A percentile compares a stretch with the other conserved stretches of the same genome.
Evolutionary conservation across 1,140 invertebrate species (phyloP).

Genomic region (Drosophila aff.): DNA sequence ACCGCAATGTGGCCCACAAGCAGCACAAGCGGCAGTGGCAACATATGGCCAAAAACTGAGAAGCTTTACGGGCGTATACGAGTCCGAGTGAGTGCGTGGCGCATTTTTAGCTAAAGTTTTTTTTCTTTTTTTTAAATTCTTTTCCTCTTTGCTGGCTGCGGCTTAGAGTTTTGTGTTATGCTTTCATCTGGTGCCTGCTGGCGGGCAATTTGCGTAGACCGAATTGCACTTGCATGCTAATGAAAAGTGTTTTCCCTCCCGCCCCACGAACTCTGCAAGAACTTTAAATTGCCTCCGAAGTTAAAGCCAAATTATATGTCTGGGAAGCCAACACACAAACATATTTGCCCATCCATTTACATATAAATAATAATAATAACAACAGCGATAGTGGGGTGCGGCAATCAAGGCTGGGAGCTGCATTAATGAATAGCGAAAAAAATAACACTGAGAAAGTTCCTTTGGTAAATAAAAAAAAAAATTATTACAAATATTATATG

Average conservation of each 20-base stretch:
- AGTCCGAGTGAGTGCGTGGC: slow-evolving; percentile 30
- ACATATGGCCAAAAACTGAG: slow-evolving; percentile 52
- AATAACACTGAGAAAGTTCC: not conserved
- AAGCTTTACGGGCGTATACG: slow-evolving; percentile 19
- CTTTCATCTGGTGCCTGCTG: slow-evolving; percentile 44
- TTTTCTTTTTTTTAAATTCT: slow-evolving; percentile 22
- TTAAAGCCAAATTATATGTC: slow-evolving; percentile 52
- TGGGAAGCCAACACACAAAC: slow-evolving; percentile 1
- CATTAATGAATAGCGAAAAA: slow-evolving; percentile 52
- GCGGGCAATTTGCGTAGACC: slow-evolving; percentile 44
- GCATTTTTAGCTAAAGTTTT: slow-evolving; percentile 33
- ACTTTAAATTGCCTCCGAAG: slow-evolving; percentile 43
- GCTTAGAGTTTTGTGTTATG: slow-evolving; percentile 48
- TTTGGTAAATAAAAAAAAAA: not conserved
- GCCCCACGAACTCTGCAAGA: not conserved
- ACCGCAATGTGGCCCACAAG: slow-evolving; percentile 52
- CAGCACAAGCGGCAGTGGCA: slow-evolving; percentile 36
- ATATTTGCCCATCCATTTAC: slow-evolving; percentile 27
- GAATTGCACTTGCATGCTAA: slow-evolving; percentile 54
- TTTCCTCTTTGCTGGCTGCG: slow-evolving; percentile 19
- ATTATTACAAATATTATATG: not conserved
- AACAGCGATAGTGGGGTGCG: slow-evolving; percentile 5
- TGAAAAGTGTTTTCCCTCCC: slow-evolving; percentile 37
- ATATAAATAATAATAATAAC: slow-evolving; percentile 58
- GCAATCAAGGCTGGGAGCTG: slow-evolving; percentile 44